Evolutionary conservation across 2,113 vertebrate genomes (phyloP), one percentile per base, ranked within the genome.

Genomic region (Neogobius melanostomus): DNA sequence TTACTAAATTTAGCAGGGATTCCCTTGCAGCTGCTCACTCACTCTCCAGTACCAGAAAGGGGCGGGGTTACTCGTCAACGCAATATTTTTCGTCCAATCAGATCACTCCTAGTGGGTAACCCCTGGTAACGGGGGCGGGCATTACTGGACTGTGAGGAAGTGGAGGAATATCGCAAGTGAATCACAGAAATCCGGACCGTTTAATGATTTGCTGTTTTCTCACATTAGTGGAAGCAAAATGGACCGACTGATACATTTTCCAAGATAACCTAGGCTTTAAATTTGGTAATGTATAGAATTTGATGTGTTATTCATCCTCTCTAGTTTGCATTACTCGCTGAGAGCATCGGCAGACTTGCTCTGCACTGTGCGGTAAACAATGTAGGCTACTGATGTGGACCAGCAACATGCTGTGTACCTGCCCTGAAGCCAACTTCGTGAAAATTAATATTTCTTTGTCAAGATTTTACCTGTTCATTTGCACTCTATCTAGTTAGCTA

Each of bases 41-140:
- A 46, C 16, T 42, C 46, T 17, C 44, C 49, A 70, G n/a, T 7
- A n/a, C 8, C 11, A 14, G 36, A 12, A 2, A 56, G 52, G 62
- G 87, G 87, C 81, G 81, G 69, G 2, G 70, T 64, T 60, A 59
- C 67, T 42, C 21, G 16, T 2, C 51, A 12, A 6, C 45, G 9
- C 10, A 14, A 14, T 36, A 5, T 8, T 17, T 59, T 16, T 42
- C 61, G 67, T 11, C 88, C 87, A 90, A 89, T 88, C 69, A 76
- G 71, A 76, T 10, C 60, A 16, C 68, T 42, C 65, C 66, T 6
- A 6, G 61, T 68, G 49, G 46, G 82, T 81, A 59, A 72, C 80
- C 76, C 53, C 2, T 50, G 64, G 87, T 76, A 77, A 84, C 87
- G 0, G 8, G 49, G 42, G 54, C 46, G 14, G 52, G 60, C 1